Evolutionary conservation across 2,113 vertebrate species (phyloP).

Genomic region (Ascaphus truei): DNA sequence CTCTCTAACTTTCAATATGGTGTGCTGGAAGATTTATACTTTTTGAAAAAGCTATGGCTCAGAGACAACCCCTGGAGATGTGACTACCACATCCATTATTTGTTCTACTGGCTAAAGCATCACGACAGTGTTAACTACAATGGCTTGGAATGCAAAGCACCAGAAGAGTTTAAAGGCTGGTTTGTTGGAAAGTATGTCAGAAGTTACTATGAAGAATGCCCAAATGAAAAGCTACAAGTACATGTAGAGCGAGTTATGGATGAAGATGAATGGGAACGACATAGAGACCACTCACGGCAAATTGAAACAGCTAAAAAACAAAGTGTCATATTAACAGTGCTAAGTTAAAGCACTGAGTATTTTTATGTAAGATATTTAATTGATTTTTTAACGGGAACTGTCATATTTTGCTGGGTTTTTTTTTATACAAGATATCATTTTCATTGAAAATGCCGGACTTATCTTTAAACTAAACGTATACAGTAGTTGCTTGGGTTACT

Average conservation of each 20-base stretch:
- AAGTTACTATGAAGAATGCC: slow-evolving; percentile 93
- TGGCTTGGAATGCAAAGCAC: slow-evolving; percentile 80
- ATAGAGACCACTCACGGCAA: slow-evolving; percentile 48
- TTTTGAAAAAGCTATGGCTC: slow-evolving; percentile 79
- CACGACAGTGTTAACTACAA: slow-evolving; percentile 80
- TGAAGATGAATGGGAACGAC: slow-evolving; percentile 66
- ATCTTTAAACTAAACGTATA: too few species aligned
- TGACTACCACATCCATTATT: slow-evolving; percentile 96
- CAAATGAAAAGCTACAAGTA: slow-evolving; percentile 73
- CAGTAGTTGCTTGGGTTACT: too few species aligned
- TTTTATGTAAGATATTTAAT: slow-evolving; percentile 51
- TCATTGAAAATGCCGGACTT: too few species aligned
- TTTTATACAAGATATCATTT: too few species aligned
- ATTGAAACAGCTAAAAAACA: slow-evolving; percentile 58
- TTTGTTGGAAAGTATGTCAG: slow-evolving; percentile 85
- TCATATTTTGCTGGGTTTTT: too few species aligned
- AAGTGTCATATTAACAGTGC: slow-evolving; percentile 64
- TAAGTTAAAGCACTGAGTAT: slow-evolving; percentile 41
- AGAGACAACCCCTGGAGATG: slow-evolving; percentile 91
- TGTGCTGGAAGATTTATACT: slow-evolving; percentile 92
- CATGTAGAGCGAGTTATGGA: slow-evolving; percentile 67
- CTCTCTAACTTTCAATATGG: slow-evolving; percentile 87
- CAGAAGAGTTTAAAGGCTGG: slow-evolving; percentile 88
- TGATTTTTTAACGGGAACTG: too few species aligned
- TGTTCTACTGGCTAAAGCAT: slow-evolving; percentile 94